A percentile compares a stretch with the other conserved stretches of the same genome.
These are phyloP conservation scores for Cyrtonyx montezumae DNA, from an alignment of 2,113 vertebrate species.

Conservation along the genomic window DNA sequence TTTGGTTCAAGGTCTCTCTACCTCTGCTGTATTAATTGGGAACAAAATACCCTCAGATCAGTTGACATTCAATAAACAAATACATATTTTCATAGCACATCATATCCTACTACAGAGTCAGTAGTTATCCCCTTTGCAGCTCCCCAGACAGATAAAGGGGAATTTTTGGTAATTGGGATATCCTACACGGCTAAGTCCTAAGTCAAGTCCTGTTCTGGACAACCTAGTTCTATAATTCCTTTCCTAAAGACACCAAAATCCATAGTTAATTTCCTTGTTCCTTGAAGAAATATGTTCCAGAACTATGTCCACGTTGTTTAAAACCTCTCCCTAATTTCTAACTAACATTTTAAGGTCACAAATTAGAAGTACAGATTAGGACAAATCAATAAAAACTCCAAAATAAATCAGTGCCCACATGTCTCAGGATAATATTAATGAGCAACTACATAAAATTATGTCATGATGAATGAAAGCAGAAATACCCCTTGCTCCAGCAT, in stretches of 20 bases:
- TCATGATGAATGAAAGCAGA: conserved; percentile 21
- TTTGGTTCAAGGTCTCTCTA: conserved; percentile 29
- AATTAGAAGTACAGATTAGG: conserved; percentile 2
- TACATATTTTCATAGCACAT: neutral
- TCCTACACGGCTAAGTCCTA: neutral
- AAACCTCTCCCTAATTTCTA: neutral
- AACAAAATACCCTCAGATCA: neutral
- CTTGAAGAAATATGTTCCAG: neutral
- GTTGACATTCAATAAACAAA: neutral
- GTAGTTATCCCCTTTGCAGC: neutral
- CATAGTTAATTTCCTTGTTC: neutral
- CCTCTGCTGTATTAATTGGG: conserved; percentile 4
- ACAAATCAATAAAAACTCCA: conserved; percentile 7
- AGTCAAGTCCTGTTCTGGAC: neutral
- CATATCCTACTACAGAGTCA: neutral
- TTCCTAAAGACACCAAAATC: neutral
- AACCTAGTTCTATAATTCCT: neutral
- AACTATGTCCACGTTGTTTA: neutral
- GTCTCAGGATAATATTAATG: conserved; percentile 19
- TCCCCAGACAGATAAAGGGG: neutral
- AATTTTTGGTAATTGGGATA: neutral
- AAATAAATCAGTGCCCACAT: neutral
- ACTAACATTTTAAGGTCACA: neutral
- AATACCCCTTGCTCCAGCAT: conserved; percentile 33
- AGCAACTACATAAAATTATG: neutral